Evolutionary conservation across 2,113 vertebrate species (phyloP).

Genomic region (Kryptolebias marmoratus): DNA sequence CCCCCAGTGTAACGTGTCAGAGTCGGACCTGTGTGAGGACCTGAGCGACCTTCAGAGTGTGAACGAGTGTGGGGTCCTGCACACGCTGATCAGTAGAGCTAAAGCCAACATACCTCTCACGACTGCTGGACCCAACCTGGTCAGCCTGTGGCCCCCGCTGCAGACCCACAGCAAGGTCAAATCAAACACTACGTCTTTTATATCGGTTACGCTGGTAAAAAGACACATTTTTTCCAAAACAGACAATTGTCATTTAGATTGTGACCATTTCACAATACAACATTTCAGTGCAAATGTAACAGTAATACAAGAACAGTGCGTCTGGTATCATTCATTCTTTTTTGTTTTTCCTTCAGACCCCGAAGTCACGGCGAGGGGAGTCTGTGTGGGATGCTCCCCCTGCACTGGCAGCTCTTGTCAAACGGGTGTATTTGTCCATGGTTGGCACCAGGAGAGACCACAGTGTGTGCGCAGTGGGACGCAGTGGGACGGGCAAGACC

Average conservation of each 20-base stretch:
- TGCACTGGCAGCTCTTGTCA: constrained; percentile 82
- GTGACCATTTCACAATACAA: no score
- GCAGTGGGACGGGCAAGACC: constrained; percentile 89
- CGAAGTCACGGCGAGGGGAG: constrained; percentile 68
- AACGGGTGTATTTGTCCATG: constrained; percentile 85
- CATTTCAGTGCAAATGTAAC: no score
- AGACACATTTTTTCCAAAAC: not conserved
- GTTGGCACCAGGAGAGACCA: constrained; percentile 86
- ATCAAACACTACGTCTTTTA: not conserved
- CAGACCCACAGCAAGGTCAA: constrained; percentile 79
- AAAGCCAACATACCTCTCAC: constrained; percentile 82
- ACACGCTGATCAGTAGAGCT: constrained; percentile 84
- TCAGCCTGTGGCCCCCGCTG: constrained; percentile 71
- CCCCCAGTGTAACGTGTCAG: constrained; percentile 86
- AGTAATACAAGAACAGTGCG: no score
- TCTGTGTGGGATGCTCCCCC: constrained; percentile 75
- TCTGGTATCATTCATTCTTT: not conserved
- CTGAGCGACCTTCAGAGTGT: constrained; percentile 85
- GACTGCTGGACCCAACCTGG: constrained; percentile 81
- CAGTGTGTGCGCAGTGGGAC: constrained; percentile 87
- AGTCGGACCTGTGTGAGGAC: constrained; percentile 87
- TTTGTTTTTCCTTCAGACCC: constrained; percentile 44
- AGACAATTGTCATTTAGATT: no score
- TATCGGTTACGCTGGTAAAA: not conserved
- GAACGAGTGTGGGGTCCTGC: constrained; percentile 85